These are phyloP conservation scores for Dufourea novaeangliae DNA, from an alignment of 1,140 invertebrate genomes.

Conservation along the genomic window DNA sequence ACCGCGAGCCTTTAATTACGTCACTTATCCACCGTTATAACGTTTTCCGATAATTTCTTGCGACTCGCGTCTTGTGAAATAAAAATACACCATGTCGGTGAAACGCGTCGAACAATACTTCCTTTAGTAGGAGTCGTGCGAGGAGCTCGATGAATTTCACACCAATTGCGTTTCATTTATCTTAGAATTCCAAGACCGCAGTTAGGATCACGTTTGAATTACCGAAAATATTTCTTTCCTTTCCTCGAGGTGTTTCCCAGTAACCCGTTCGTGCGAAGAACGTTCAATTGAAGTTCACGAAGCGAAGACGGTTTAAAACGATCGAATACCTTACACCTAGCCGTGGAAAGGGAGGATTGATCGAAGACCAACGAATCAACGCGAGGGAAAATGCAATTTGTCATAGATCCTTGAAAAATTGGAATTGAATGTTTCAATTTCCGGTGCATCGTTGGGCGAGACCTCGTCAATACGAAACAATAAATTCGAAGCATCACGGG, in stretches of 20 bases:
- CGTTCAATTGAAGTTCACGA: neutral
- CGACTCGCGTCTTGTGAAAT: neutral
- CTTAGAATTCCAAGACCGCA: neutral
- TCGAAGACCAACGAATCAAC: neutral
- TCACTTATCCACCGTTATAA: constrained; percentile 23
- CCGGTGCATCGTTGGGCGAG: neutral
- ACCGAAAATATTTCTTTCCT: neutral
- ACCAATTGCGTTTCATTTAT: neutral
- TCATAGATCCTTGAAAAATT: neutral
- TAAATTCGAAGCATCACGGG: no score
- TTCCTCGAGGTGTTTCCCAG: neutral
- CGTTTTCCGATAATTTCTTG: neutral
- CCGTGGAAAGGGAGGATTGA: neutral
- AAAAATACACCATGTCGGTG: constrained; percentile 11
- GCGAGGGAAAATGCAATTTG: neutral
- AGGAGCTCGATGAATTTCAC: neutral
- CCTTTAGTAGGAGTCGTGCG: neutral
- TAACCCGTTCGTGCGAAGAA: no score
- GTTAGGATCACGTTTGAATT: neutral
- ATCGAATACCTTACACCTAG: neutral
- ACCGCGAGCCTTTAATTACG: constrained; percentile 36
- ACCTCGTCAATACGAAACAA: constrained; percentile 30
- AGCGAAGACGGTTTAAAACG: neutral
- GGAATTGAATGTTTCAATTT: constrained; percentile 10
- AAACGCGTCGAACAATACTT: neutral